A percentile compares a stretch with the other conserved stretches of the same genome.
phyloP scores from a whole-genome alignment of 2,113 vertebrate genomes.

The Anguilla japonica region DNA sequence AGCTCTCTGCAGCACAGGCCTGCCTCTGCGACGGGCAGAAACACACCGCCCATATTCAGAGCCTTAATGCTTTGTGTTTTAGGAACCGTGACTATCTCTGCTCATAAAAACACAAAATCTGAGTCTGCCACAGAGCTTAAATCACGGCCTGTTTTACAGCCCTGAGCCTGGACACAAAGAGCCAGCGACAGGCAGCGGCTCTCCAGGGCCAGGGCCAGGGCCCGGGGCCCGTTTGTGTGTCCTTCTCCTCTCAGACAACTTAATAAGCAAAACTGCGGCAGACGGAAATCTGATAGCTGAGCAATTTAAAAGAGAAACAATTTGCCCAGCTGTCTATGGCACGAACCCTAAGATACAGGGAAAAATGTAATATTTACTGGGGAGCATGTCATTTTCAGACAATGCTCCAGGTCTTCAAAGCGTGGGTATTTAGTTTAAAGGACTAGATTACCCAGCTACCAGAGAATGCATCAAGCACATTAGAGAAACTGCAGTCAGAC shows the following conservation, averaged over 20 bases:
- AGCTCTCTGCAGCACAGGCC: too few species aligned
- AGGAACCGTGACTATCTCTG: neutral
- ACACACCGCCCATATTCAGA: neutral
- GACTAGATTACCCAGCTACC: neutral
- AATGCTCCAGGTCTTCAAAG: neutral
- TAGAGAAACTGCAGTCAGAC: neutral
- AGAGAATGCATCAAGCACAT: neutral
- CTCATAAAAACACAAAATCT: neutral
- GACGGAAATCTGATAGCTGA: neutral
- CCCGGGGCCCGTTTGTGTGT: neutral
- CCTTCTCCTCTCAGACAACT: neutral
- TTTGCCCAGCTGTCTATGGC: neutral
- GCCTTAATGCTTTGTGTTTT: neutral
- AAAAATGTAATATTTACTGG: neutral
- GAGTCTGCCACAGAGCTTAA: neutral
- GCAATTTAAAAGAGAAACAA: neutral
- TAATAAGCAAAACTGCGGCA: neutral
- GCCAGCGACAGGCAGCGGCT: neutral
- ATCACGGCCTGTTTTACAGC: neutral
- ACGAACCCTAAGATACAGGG: too few species aligned
- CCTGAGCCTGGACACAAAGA: neutral
- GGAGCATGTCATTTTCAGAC: neutral
- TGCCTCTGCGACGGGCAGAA: neutral
- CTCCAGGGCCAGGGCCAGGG: neutral
- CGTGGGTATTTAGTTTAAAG: neutral